Percentiles rank a stretch among this genome's conserved stretches.
Evolutionary conservation across 2,797 vertebrate genomes (phyloP).

Genomic region (Phylloscopus collybita): DNA sequence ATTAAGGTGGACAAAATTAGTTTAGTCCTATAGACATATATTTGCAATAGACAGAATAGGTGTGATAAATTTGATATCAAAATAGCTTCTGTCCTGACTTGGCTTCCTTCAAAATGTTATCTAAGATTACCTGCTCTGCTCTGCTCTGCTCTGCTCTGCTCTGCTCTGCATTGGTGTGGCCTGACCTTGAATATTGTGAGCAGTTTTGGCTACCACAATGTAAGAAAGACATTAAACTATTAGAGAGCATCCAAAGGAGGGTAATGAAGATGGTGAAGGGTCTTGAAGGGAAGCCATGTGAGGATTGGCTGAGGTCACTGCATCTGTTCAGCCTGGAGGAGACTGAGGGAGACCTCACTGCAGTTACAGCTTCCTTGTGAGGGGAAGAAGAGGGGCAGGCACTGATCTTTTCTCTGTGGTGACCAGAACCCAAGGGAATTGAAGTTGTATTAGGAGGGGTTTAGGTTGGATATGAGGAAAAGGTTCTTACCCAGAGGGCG

Average conservation of each 20-base stretch:
- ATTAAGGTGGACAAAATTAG: background rate
- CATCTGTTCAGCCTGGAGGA: background rate
- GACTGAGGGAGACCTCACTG: background rate
- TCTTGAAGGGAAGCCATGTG: background rate
- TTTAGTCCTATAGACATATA: background rate
- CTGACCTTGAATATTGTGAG: background rate
- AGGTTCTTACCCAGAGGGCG: background rate
- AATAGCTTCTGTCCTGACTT: background rate
- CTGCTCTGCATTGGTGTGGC: background rate
- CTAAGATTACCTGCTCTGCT: background rate
- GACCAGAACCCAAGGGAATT: rapidly evolving
- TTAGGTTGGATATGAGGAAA: background rate
- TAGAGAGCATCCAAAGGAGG: background rate
- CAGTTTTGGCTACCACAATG: background rate
- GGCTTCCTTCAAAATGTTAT: background rate
- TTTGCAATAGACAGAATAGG: background rate
- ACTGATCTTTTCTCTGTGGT: background rate
- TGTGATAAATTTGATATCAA: background rate
- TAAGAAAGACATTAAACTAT: background rate
- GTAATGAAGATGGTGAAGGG: background rate
- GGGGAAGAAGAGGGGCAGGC: background rate
- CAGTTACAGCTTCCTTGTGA: rapidly evolving
- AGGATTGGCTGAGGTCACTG: background rate
- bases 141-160: background rate
- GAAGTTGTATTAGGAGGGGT: background rate